A percentile compares a stretch with the other conserved stretches of the same genome.
Conservation (phyloP, 2,888 invertebrate species). For the Oeneis ivallda region DNA sequence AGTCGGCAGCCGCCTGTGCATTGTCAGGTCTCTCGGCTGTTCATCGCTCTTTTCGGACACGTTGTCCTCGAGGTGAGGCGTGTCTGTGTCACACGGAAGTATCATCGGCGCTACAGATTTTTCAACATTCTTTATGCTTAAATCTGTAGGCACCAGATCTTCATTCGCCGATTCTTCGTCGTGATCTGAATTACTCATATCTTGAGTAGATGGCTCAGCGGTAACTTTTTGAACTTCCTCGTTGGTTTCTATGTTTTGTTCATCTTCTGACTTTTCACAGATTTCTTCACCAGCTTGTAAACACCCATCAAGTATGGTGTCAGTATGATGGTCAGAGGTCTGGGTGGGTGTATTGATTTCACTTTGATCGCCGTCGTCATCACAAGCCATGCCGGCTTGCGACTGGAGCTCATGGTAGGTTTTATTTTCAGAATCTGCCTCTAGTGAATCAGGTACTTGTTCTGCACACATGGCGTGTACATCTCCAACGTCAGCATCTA, state of each 20-base stretch:
- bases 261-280: conserved; percentile 32
- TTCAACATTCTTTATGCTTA: conserved; percentile 70
- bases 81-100: conserved; percentile 51
- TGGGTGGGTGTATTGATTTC: conserved; percentile 51
- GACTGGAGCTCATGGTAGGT: conserved; percentile 50
- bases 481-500: conserved; percentile 52
- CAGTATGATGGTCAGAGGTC: conserved; percentile 38
- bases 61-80: conserved; percentile 59
- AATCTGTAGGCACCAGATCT: conserved; percentile 80
- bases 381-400: conserved; percentile 49
- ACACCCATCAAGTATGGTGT: conserved; percentile 42
- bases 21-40: conserved; percentile 82
- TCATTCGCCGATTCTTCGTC: conserved; percentile 52
- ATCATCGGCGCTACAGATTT: conserved; percentile 53
- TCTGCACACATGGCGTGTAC: conserved; percentile 58
- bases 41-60: conserved; percentile 77
- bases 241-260: conserved; percentile 28
- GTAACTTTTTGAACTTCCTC: conserved; percentile 38
- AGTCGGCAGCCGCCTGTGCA: conserved; percentile 76
- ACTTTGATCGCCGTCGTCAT: conserved; percentile 56
- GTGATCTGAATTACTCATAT: conserved; percentile 42
- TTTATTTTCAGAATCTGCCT: conserved; percentile 50
- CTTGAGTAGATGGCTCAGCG: conserved; percentile 23
- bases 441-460: conserved; percentile 61
- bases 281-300: conserved; percentile 35